Base-by-base conservation (phyloP, 2,113 vertebrate genomes). In the Cinclus cinclus region DNA sequence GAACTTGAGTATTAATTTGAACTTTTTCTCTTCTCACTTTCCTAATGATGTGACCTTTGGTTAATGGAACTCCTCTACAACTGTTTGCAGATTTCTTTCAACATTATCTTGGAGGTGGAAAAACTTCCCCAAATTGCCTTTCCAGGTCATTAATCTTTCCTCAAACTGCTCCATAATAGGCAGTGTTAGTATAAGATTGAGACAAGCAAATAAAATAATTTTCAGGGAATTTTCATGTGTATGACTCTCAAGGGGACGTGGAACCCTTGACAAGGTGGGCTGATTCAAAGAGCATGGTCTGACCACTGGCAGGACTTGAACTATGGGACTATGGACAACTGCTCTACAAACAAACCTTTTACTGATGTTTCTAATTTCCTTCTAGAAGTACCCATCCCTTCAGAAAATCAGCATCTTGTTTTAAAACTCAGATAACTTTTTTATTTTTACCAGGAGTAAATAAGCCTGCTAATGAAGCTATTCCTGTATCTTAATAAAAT, bases 21-120 rank as follows among this genome's bases (percentile, higher is more conserved):
- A 47, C 69, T 71, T 76, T 28, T 81, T 59, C 62, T 92, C 58
- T 82, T 75, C 46, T 73, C 35, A 5, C 55, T 94, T 82, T 81
- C 63, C 21, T 42, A 59, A 80, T 69, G 59, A 58, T 46, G 39
- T 5, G 62, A 89, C 74, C 89, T 82, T 56, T 15, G 4, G 58
- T 62, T 92, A 86, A 83, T 94, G 22, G 23, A 58, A 75, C 18
- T 76, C 49, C 35, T 71, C 59, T 41, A 25, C 15, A 47, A 17
- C 42, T 59, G n/a, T 75, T 87, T 55, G 87, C 90, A 86, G 67
- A 63, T 91, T 94, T 85, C 87, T 93, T 88, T 95, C 75, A 85
- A 22, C 7, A 2, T 77, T 35, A 52, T 83, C 75, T 80, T 41
- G 39, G n/a, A 90, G 82, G 87, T 77, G 59, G 77, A 74, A 90